Evolutionary conservation across 2,888 invertebrate genomes (phyloP).

Genomic region (Nomada fabriciana): DNA sequence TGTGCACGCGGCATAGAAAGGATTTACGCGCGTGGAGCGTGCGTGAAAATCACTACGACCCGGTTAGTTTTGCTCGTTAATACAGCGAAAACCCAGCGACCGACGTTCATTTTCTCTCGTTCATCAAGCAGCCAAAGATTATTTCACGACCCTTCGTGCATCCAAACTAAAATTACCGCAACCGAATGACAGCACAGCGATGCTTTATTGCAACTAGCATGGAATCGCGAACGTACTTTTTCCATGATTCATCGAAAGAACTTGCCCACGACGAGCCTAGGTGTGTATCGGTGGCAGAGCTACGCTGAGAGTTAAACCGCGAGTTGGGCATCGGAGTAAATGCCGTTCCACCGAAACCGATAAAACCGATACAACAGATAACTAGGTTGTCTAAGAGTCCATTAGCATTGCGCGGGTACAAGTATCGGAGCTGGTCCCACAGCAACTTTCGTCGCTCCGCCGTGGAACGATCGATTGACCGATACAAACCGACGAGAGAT

Average conservation of each 20-base stretch:
- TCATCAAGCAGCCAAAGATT: neutral
- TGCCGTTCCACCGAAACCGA: conserved; percentile 32
- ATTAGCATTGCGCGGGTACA: conserved; percentile 42
- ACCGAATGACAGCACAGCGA: conserved; percentile 35
- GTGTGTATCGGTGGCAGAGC: conserved; percentile 16
- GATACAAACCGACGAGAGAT: neutral
- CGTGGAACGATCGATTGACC: neutral
- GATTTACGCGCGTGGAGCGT: conserved; percentile 48
- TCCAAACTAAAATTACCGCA: conserved; percentile 34
- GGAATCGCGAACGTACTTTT: conserved; percentile 8
- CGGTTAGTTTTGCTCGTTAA: conserved; percentile 28
- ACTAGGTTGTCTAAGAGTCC: conserved; percentile 28
- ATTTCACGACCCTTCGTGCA: conserved; percentile 3
- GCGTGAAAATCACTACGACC: conserved; percentile 58
- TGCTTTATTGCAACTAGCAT: conserved; percentile 27
- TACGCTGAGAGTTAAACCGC: neutral
- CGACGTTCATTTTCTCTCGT: conserved; percentile 11
- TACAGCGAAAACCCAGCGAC: conserved; percentile 23
- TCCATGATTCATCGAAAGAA: conserved; percentile 27
- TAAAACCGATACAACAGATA: conserved; percentile 35
- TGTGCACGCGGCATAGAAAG: conserved; percentile 40
- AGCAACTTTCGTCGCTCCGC: conserved; percentile 14
- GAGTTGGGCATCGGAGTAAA: conserved; percentile 18
- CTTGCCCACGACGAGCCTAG: conserved; percentile 4
- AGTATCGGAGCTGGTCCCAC: conserved; percentile 38